Conservation (phyloP, 2,888 invertebrate genomes). For the Napeogenes inachia region DNA sequence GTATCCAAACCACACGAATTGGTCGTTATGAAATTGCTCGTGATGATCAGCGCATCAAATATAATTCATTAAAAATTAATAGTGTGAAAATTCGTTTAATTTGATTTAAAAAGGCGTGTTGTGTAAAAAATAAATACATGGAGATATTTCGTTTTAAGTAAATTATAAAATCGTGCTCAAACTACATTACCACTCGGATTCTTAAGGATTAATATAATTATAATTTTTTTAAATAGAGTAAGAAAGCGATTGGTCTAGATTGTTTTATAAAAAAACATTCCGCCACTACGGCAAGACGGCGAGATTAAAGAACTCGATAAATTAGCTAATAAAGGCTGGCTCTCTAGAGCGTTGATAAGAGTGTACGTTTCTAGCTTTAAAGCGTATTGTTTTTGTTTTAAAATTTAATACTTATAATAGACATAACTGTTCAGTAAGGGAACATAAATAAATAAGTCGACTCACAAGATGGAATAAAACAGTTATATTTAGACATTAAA, state of each 20-base stretch:
- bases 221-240: slow-evolving; percentile 9
- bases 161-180: not conserved
- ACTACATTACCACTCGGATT: too few species aligned
- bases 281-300: slow-evolving; percentile 27
- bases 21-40: slow-evolving; percentile 32
- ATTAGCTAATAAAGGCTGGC: slow-evolving; percentile 32
- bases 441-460: too few species aligned
- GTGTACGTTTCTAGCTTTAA: slow-evolving; percentile 28
- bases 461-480: too few species aligned
- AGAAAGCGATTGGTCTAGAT: slow-evolving; percentile 22
- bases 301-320: slow-evolving; percentile 33
- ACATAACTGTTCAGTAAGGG: too few species aligned
- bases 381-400: slow-evolving; percentile 22
- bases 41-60: slow-evolving; percentile 29
- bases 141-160: not conserved
- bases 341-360: slow-evolving; percentile 32
- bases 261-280: slow-evolving; percentile 25
- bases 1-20: slow-evolving; percentile 18
- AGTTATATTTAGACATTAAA: too few species aligned
- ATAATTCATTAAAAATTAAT: slow-evolving; percentile 30
- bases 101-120: not conserved
- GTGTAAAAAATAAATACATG: too few species aligned
- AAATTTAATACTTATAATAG: slow-evolving; percentile 3
- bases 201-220: not conserved
- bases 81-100: slow-evolving; percentile 21